phyloP scores from a whole-genome alignment of 2,113 vertebrate species.

The Gadus chalcogrammus region DNA sequence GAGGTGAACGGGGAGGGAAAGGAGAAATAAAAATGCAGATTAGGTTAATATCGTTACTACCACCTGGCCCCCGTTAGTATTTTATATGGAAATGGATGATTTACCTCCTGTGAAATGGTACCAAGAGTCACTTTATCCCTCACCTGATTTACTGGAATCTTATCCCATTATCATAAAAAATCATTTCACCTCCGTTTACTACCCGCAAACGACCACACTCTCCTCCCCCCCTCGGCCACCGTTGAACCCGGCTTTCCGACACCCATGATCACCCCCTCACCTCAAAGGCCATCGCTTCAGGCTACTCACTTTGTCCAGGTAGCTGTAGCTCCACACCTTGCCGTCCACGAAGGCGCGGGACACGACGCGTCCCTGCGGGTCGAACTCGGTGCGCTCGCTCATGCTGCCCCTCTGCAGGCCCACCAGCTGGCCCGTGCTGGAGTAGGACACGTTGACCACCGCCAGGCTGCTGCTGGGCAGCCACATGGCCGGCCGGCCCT shows the following conservation, averaged over 20 bases:
- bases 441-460: constrained; percentile 95
- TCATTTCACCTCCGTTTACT: constrained; percentile 38
- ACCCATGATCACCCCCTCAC: no score
- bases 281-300: constrained; percentile 17
- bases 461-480: constrained; percentile 95
- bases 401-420: constrained; percentile 95
- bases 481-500: constrained; percentile 95
- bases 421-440: constrained; percentile 85
- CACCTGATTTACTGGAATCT: constrained; percentile 42
- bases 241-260: no score
- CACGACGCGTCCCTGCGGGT: constrained; percentile 87
- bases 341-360: constrained; percentile 94
- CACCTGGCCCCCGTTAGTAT: not conserved
- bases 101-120: constrained; percentile 48
- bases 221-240: constrained; percentile 6
- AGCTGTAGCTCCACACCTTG: constrained; percentile 98
- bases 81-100: constrained; percentile 32
- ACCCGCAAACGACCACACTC: constrained; percentile 34
- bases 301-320: constrained; percentile 88
- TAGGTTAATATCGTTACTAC: constrained; percentile 38
- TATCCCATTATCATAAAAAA: constrained; percentile 47
- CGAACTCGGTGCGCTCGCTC: constrained; percentile 93
- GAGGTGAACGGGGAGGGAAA: not conserved
- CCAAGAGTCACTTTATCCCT: constrained; percentile 37
- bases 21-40: constrained; percentile 24